These are phyloP conservation scores for Ataeniobius toweri DNA, from an alignment of 2,797 vertebrate species.

Conservation along the genomic window DNA sequence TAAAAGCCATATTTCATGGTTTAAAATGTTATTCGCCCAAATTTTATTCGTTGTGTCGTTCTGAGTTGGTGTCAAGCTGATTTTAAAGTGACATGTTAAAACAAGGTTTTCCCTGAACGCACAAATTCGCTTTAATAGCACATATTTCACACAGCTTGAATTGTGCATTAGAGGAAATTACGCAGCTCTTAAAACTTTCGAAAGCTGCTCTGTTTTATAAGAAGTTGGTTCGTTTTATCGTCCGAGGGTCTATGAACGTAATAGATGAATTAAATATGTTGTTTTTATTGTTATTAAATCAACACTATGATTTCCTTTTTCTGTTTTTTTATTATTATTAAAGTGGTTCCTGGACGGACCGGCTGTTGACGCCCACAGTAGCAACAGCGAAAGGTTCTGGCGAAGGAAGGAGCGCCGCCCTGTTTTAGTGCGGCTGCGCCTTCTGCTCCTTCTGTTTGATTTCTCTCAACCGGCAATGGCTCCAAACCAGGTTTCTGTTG, in stretches of 20 bases:
- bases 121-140: neutral
- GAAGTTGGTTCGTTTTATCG: neutral
- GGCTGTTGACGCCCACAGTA: neutral
- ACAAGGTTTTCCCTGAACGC: neutral
- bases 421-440: neutral
- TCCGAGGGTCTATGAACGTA: too few relatives aligned
- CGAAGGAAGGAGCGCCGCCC: neutral
- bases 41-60: neutral
- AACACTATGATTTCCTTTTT: neutral
- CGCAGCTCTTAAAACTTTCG: neutral
- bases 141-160: neutral
- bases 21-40: neutral
- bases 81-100: neutral
- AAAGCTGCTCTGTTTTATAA: neutral
- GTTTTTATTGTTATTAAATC: neutral
- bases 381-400: neutral
- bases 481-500: accelerated
- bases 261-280: too few relatives aligned
- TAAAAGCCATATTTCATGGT: neutral
- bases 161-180: neutral
- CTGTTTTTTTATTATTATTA: neutral
- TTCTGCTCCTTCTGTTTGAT: neutral
- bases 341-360: neutral
- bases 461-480: conserved; percentile 40
- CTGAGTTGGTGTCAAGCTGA: neutral